These are phyloP conservation scores for Bucco capensis DNA, from an alignment of 2,113 vertebrate species.

Conservation along the genomic window DNA sequence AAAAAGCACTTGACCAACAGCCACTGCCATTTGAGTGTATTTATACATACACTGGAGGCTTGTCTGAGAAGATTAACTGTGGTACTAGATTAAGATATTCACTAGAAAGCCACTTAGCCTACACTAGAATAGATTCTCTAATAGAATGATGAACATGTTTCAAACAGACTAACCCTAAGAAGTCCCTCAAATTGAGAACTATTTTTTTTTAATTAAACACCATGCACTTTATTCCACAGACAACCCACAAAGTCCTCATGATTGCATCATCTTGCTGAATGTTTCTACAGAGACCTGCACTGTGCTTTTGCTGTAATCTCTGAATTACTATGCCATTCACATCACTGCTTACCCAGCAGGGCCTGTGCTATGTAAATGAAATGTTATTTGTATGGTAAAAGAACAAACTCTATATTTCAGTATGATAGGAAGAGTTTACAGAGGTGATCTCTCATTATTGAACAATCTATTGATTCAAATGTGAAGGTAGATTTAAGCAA, in stretches of 20 bases:
- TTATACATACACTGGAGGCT: neutral
- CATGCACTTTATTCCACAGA: neutral
- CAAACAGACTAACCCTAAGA: neutral
- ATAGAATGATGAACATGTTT: neutral
- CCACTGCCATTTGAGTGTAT: neutral
- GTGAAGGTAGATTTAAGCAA: neutral
- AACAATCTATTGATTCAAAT: neutral
- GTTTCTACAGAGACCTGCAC: neutral
- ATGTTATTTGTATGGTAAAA: neutral
- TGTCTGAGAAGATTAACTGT: conserved; percentile 40
- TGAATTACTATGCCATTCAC: neutral
- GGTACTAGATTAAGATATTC: conserved; percentile 38
- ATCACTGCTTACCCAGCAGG: neutral
- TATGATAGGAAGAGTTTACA: neutral
- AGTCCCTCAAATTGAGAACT: neutral
- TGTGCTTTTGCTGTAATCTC: neutral
- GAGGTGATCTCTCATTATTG: neutral
- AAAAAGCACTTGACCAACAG: neutral
- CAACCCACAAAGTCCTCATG: rapidly evolving
- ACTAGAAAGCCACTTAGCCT: conserved; percentile 49
- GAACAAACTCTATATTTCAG: neutral
- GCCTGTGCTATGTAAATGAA: neutral
- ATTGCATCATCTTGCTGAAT: neutral
- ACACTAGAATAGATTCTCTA: conserved; percentile 51
- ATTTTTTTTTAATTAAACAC: neutral